A percentile compares a stretch with the other conserved stretches of the same genome.
These are phyloP conservation scores for Myathropa florea DNA, from an alignment of 2,888 invertebrate genomes.

Conservation along the genomic window DNA sequence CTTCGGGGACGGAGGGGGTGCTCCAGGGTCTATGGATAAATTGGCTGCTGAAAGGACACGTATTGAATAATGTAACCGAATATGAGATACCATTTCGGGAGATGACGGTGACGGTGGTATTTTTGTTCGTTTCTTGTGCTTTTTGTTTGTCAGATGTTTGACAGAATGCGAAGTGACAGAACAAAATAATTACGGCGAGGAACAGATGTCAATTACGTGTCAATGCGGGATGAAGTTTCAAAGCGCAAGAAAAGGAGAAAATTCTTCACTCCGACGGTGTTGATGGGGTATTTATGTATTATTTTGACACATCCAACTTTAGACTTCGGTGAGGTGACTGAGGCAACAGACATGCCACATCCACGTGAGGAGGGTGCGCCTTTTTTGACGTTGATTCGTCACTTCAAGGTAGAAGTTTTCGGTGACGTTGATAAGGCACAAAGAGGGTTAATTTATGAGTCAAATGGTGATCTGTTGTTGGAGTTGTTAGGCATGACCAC, in stretches of 20 bases:
- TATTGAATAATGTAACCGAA: conserved; percentile 50
- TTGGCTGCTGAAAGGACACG: conserved; percentile 60
- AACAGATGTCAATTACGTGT: conserved; percentile 36
- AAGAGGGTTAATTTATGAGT: no score
- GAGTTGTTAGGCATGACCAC: no score
- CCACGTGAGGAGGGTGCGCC: not conserved
- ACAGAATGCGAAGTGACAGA: conserved; percentile 24
- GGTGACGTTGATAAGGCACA: no score
- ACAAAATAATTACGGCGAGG: conserved; percentile 13
- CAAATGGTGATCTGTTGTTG: no score
- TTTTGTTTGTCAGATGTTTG: conserved; percentile 6
- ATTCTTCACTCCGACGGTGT: not conserved
- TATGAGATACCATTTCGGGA: conserved; percentile 22
- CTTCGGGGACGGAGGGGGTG: not conserved
- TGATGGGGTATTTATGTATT: not conserved
- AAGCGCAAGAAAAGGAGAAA: no score
- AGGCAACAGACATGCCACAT: not conserved
- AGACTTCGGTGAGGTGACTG: not conserved
- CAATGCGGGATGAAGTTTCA: not conserved
- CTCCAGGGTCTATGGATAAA: conserved; percentile 28
- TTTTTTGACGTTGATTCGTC: no score
- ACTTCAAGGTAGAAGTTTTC: no score
- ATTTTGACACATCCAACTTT: not conserved
- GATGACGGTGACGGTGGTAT: not conserved
- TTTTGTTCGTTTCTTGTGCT: not conserved